phyloP scores from a whole-genome alignment of 2,888 invertebrate genomes.

The Carpatolechia fugitivella region DNA sequence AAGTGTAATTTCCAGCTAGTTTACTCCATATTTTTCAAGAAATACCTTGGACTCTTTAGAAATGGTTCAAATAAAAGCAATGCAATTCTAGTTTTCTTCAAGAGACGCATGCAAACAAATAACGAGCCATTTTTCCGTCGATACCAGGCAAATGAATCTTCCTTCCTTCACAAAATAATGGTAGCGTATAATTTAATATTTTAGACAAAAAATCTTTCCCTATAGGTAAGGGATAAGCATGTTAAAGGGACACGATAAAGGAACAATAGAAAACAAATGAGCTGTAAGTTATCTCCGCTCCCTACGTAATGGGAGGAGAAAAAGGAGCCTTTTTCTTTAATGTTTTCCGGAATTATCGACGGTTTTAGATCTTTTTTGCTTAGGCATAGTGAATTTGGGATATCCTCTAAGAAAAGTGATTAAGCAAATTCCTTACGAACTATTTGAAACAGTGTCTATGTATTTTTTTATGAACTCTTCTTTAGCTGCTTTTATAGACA shows the following conservation, averaged over 20 bases:
- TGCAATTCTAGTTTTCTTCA: too few relatives aligned
- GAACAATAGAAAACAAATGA: constrained; percentile 68
- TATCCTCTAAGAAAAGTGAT: too few relatives aligned
- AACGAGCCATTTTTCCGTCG: neutral
- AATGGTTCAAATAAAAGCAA: too few relatives aligned
- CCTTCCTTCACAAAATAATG: neutral
- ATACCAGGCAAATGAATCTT: neutral
- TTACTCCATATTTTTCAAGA: too few relatives aligned
- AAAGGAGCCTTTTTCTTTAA: constrained; percentile 14
- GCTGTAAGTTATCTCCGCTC: constrained; percentile 57
- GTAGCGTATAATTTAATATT: constrained; percentile 9
- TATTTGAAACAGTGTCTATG: too few relatives aligned
- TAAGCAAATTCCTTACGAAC: too few relatives aligned
- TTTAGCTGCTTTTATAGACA: too few relatives aligned
- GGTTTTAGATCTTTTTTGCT: neutral
- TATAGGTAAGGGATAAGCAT: constrained; percentile 23
- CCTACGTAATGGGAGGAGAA: constrained; percentile 38
- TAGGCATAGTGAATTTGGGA: neutral
- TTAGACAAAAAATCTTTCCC: neutral
- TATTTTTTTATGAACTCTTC: too few relatives aligned
- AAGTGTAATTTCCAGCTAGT: too few relatives aligned
- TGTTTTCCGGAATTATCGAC: neutral
- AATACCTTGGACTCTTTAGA: too few relatives aligned
- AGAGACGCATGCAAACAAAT: neutral
- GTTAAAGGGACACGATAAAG: constrained; percentile 48